Evolutionary conservation across 1,140 invertebrate genomes (phyloP), one percentile per base, ranked within the genome.

Genomic region (Drosophila triauraria): DNA sequence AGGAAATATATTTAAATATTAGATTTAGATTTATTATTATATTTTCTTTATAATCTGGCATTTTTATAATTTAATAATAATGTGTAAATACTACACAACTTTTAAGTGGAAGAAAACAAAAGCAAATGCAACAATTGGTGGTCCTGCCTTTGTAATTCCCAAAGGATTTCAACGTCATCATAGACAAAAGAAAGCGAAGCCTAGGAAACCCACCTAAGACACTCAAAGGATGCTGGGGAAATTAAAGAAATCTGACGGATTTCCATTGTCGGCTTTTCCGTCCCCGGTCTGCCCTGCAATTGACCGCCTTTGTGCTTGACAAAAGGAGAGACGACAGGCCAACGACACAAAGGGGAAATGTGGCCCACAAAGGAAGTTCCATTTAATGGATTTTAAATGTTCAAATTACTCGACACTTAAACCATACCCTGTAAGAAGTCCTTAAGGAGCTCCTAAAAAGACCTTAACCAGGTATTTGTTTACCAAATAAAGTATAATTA

Each of bases 191-290:
- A 71, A 51, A 71, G 20, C 67, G 30, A 43, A 50, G 69, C 20
- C 35, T 46, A 35, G 67, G 67, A 50, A 58, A 9, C 44, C 44
- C 3, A 32, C 13, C 44, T 50, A 67, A 32, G 7, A 13, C 51
- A n/a, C 35, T 71, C 44, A 51, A 71, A 71, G 54, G 67, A 71
- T 71, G 10, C 67, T 59, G 27, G 27, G 27, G 53, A 72, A 72
- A 72, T 72, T 58, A 72, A 72, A 58, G 65, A 72, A 57, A 72
- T 72, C 69, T 59, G 69, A 72, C 67, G 69, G 69, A 72, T 71
- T 72, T 71, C 51, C 69, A 72, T 72, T 72, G 69, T 72, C 69
- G 68, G 53, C 68, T 71, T 35, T 59, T 42, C 65, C 51, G 43
- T n/a, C 43, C 44, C 35, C 38, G 35, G 46, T 71, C 44, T 59